Conservation (phyloP, 2,888 invertebrate species). For the Heliconius ethilla region DNA sequence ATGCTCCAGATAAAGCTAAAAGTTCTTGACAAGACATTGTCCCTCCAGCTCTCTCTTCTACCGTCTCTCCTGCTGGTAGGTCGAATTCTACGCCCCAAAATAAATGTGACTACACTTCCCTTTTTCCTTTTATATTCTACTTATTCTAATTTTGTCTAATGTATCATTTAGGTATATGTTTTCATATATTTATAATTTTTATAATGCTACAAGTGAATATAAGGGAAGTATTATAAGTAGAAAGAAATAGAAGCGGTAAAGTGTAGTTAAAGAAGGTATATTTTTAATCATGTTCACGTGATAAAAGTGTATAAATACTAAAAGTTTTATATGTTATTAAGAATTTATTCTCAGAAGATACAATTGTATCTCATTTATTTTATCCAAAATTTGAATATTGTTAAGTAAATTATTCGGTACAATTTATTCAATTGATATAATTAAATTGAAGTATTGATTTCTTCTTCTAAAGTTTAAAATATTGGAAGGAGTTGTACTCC, state of each 20-base stretch:
- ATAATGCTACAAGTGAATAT: constrained; percentile 27
- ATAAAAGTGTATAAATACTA: not conserved
- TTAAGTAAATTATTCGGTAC: not conserved
- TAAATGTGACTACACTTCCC: constrained; percentile 49
- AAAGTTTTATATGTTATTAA: not conserved
- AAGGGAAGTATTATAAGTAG: not conserved
- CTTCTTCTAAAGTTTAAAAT: not conserved
- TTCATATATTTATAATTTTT: constrained; percentile 28
- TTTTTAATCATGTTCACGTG: not conserved
- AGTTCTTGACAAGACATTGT: constrained; percentile 94
- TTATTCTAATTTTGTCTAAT: constrained; percentile 30
- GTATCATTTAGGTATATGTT: constrained; percentile 21
- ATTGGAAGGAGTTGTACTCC: constrained; percentile 11
- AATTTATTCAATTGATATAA: not conserved
- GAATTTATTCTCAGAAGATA: not conserved
- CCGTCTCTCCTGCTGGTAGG: constrained; percentile 75
- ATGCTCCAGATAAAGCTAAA: constrained; percentile 94
- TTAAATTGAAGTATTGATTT: not conserved
- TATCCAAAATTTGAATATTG: not conserved
- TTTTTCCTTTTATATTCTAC: not conserved
- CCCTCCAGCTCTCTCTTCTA: constrained; percentile 76
- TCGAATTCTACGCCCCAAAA: constrained; percentile 72
- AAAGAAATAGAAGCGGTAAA: constrained; percentile 15
- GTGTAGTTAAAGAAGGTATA: constrained; percentile 10
- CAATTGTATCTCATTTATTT: not conserved